Conservation (phyloP, 1,140 invertebrate genomes). For the Theocolax elegans region DNA sequence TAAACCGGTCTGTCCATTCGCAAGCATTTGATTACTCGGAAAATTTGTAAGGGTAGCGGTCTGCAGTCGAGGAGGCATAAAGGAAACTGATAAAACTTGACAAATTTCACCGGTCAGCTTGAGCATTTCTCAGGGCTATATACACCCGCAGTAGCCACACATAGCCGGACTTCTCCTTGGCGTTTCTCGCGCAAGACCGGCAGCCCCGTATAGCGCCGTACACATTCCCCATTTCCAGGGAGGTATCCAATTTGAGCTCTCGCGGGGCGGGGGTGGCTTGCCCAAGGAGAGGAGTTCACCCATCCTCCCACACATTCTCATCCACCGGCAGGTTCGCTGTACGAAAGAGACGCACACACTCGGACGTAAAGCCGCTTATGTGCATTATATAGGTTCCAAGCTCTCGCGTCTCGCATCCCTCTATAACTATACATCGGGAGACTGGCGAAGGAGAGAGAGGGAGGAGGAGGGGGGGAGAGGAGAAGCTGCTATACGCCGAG, state of each 20-base stretch:
- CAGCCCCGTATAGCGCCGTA: neutral
- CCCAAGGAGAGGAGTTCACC: neutral
- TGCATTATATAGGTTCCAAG: constrained; percentile 34
- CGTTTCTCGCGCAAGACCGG: constrained; percentile 8
- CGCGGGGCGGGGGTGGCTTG: neutral
- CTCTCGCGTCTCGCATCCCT: neutral
- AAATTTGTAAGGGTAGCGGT: neutral
- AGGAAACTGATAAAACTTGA: constrained; percentile 39
- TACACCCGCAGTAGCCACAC: neutral
- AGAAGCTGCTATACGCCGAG: constrained; percentile 45
- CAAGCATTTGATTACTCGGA: constrained; percentile 29
- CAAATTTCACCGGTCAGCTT: constrained; percentile 32
- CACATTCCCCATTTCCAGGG: constrained; percentile 20
- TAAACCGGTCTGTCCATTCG: neutral
- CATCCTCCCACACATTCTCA: neutral
- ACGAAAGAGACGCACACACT: constrained; percentile 10
- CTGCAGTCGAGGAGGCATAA: constrained; percentile 6
- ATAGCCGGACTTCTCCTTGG: neutral
- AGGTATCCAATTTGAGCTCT: constrained; percentile 14
- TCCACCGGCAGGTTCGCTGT: too few species aligned
- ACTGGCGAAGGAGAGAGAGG: constrained; percentile 33
- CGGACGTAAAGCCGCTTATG: constrained; percentile 35
- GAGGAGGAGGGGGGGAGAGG: constrained; percentile 12
- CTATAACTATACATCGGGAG: neutral
- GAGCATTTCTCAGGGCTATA: constrained; percentile 18